phyloP scores from a whole-genome alignment of 2,113 vertebrate species.

The Alouatta palliata region DNA sequence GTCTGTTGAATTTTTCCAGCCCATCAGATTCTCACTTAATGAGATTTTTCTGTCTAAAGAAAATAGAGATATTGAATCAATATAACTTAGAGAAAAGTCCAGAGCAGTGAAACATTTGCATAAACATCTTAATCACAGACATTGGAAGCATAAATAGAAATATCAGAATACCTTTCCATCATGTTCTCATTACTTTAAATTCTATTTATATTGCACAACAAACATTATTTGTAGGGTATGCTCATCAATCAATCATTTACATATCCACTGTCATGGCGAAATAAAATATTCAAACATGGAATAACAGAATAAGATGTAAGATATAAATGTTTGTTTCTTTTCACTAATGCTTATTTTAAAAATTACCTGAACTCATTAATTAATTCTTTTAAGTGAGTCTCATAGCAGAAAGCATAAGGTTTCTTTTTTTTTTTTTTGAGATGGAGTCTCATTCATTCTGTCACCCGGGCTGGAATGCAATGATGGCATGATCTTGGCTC shows the following conservation, averaged over 20 bases:
- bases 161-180: not conserved
- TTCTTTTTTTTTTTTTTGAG: no score
- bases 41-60: constrained; percentile 40
- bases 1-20: constrained; percentile 15
- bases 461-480: no score
- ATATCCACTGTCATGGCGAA: not conserved
- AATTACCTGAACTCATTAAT: not conserved
- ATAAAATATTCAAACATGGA: constrained; percentile 32
- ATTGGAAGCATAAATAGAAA: constrained; percentile 25
- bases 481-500: no score
- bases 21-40: constrained; percentile 44
- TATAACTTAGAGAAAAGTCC: not conserved
- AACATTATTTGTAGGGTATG: constrained; percentile 5
- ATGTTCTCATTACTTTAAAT: not conserved
- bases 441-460: no score
- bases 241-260: not conserved
- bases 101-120: constrained; percentile 44
- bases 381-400: not conserved
- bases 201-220: constrained; percentile 25
- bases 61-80: constrained; percentile 60
- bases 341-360: constrained; percentile 26
- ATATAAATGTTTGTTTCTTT: constrained; percentile 23
- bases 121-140: constrained; percentile 28
- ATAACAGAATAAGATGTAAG: constrained; percentile 30
- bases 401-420: not conserved